Evolutionary conservation across 2,888 invertebrate genomes (phyloP).

Genomic region (Oscheius sp.): DNA sequence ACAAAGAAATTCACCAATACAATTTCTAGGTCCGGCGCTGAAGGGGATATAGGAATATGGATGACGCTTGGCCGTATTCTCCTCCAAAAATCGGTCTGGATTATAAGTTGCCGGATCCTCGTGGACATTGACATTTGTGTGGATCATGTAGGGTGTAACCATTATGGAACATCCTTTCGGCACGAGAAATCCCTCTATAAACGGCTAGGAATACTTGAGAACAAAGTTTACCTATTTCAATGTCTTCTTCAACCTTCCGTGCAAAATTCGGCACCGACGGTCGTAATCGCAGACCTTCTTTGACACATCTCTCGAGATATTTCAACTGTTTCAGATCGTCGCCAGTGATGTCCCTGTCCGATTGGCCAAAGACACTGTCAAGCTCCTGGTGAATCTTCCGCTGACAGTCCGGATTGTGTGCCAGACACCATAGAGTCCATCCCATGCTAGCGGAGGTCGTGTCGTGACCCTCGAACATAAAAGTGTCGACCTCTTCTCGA

Average conservation of each 20-base stretch:
- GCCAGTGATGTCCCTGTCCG: slow-evolving; percentile 70
- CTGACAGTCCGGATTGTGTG: slow-evolving; percentile 74
- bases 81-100: slow-evolving; percentile 53
- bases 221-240: slow-evolving; percentile 47
- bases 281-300: slow-evolving; percentile 60
- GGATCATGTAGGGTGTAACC: slow-evolving; percentile 53
- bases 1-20: slow-evolving; percentile 72
- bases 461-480: slow-evolving; percentile 77
- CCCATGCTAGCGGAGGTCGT: slow-evolving; percentile 75
- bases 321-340: slow-evolving; percentile 63
- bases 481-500: slow-evolving; percentile 76
- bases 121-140: slow-evolving; percentile 44
- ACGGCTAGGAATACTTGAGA: no score
- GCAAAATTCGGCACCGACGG: slow-evolving; percentile 62
- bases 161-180: slow-evolving; percentile 52
- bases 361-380: slow-evolving; percentile 64
- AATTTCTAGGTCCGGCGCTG: slow-evolving; percentile 76
- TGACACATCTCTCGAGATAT: slow-evolving; percentile 61
- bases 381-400: slow-evolving; percentile 71
- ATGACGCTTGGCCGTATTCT: slow-evolving; percentile 69
- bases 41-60: slow-evolving; percentile 76
- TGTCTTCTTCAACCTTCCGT: slow-evolving; percentile 69
- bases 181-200: slow-evolving; percentile 48
- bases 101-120: slow-evolving; percentile 41
- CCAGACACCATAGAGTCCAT: slow-evolving; percentile 75